These are phyloP conservation scores for Limnothrissa miodon DNA, from an alignment of 2,113 vertebrate genomes.

Conservation along the genomic window DNA sequence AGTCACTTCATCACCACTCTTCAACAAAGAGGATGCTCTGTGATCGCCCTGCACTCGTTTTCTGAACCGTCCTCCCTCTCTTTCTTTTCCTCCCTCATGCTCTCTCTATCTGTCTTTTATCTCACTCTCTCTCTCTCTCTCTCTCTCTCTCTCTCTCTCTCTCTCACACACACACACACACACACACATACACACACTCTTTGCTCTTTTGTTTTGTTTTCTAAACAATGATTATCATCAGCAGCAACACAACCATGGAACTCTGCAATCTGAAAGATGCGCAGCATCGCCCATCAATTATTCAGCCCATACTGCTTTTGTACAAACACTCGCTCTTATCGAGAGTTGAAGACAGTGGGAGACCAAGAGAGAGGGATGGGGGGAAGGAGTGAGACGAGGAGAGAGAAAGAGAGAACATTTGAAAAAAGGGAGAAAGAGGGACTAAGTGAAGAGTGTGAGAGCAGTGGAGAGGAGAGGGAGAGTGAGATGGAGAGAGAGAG, in stretches of 20 bases:
- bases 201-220: conserved; percentile 41
- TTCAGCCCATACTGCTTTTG: conserved; percentile 88
- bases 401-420: conserved; percentile 45
- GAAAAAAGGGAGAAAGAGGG: background rate
- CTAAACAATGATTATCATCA: conserved; percentile 60
- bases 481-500: conserved; percentile 34
- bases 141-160: background rate
- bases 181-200: background rate
- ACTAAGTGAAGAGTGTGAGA: background rate
- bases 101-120: background rate
- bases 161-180: background rate
- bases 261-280: conserved; percentile 60
- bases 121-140: background rate
- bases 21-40: conserved; percentile 30
- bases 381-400: conserved; percentile 53
- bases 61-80: no score
- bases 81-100: background rate
- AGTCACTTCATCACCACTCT: conserved; percentile 43
- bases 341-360: conserved; percentile 50
- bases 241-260: conserved; percentile 48
- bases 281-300: conserved; percentile 82
- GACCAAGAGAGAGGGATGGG: background rate
- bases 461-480: background rate
- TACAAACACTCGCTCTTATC: conserved; percentile 81
- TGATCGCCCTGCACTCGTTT: no score